phyloP scores from a whole-genome alignment of 2,797 vertebrate species.

The Coreius guichenoti region DNA sequence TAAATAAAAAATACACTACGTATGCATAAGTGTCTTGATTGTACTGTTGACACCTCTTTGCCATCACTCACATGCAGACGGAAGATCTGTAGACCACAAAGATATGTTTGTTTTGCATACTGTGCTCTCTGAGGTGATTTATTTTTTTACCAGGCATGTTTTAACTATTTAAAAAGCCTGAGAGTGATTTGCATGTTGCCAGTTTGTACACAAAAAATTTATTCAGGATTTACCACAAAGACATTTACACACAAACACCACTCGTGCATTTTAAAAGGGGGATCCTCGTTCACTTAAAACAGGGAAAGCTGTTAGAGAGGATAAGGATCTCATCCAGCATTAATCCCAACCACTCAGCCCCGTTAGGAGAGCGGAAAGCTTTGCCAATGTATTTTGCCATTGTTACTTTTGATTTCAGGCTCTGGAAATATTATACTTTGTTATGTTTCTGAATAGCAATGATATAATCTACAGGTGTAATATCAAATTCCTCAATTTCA shows the following conservation, averaged over 20 bases:
- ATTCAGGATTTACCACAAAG: slow-evolving; percentile 35
- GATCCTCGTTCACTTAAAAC: slow-evolving; percentile 23
- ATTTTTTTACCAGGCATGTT: neutral
- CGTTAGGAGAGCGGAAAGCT: neutral
- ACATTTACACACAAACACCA: slow-evolving; percentile 4
- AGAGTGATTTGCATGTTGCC: slow-evolving; percentile 5
- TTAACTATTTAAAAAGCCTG: slow-evolving; percentile 4
- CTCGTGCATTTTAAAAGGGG: slow-evolving; percentile 4
- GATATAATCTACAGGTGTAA: slow-evolving; percentile 21
- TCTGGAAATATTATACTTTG: slow-evolving; percentile 19
- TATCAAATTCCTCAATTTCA: slow-evolving; percentile 23
- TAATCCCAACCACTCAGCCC: slow-evolving; percentile 34
- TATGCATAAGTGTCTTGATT: neutral
- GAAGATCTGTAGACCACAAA: neutral
- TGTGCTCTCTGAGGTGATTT: neutral
- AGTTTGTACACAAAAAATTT: neutral
- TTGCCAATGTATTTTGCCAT: neutral
- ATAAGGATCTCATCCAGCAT: slow-evolving; percentile 30
- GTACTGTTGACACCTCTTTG: neutral
- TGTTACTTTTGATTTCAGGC: slow-evolving; percentile 23
- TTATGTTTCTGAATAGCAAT: slow-evolving; percentile 8
- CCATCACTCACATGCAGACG: neutral
- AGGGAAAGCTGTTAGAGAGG: slow-evolving; percentile 15
- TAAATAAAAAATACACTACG: neutral
- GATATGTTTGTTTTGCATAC: neutral